Base-by-base conservation (phyloP, 2,113 vertebrate genomes). In the Pipa parva region DNA sequence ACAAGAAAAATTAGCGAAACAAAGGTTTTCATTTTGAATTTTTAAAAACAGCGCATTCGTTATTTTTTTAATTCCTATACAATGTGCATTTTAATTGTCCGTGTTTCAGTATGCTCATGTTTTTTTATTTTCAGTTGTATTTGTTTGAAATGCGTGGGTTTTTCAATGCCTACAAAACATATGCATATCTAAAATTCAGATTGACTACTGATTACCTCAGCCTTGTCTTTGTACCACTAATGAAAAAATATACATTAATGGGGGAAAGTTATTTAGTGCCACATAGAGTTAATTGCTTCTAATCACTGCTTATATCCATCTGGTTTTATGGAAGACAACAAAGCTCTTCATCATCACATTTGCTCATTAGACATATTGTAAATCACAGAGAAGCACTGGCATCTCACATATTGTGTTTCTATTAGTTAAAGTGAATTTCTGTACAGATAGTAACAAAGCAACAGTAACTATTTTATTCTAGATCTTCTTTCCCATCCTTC, bases 301-400 rank as follows among this genome's bases (percentile, higher is more conserved):
- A 94, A 96, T 97, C 90, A 90, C 74, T 83, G 87, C 84, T 90
- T 92, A 77, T 86, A 91, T 95, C 89, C 85, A 85, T 95, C 92
- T 95, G 92, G 77, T 93, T 89, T 89, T 90, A 90, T 84, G 78
- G 81, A 79, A 89, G 88, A 92, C 90, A 93, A 90, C 93, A 94
- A 92, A 91, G 89, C 89, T 88, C 90, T 92, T 93, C 80, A 77
- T 93, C 80, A 77, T 81, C 84, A 87, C 81, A 84, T 83, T 79
- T 89, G 85, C 91, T 95, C 85, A 78, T 94, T 93, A 93, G 89
- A 79, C 82, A 72, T 84, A 79, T 78, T 89, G 88, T 88, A 90
- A 89, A 89, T 90, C 78, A 87, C 79, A 70, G 71, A 67, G 69
- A 74, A 73, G 75, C 63, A 70, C 83, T 89, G 90, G 83, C 88